Base-by-base conservation (phyloP, 2,888 invertebrate species). In the Andricus quercusramuli region DNA sequence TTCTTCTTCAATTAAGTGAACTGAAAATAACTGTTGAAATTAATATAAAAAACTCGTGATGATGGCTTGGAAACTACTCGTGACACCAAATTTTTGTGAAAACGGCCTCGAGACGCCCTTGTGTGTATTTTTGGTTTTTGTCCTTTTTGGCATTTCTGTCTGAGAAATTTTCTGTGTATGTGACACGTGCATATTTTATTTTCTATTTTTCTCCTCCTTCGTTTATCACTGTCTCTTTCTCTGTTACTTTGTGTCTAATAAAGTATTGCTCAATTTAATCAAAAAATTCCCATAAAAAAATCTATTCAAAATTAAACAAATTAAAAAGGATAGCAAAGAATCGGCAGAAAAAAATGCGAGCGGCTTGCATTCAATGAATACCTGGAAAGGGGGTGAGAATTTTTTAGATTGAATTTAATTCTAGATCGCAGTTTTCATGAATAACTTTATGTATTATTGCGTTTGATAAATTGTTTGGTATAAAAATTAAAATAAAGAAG, bases 91-190 rank as follows among this genome's bases (percentile, higher is more conserved):
- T 78, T 77, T 80, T 84, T 82, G 83, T 85, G 83, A 81, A 65
- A 67, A 83, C 89, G 89, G 89, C 90, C 88, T 82, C 83, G 83
- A 78, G 90, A 89, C 90, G 90, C 89, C 88, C 88, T 85, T 83
- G 85, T 87, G 87, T 88, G 88, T 87, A 87, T 87, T 88, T 88
- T 89, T 90, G 89, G 85, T 84, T 88, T 88, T 89, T 89, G 86
- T 86, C 83, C 82, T 83, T 85, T 86, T 86, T 88, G 82, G 84
- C 83, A 78, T 80, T 85, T 82, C 78, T 83, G 82, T 85, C 82
- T 88, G 79, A 81, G 66, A 79, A 44, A 87, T 80, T 86, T 87
- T 86, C 87, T 88, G 86, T 88, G 88, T 81, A 83, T 87, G 84
- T 84, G 81, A 81, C 41, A 68, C 83, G 84, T 84, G 83, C 82